phyloP scores from a whole-genome alignment of 2,113 vertebrate species.

The Archilochus colubris region DNA sequence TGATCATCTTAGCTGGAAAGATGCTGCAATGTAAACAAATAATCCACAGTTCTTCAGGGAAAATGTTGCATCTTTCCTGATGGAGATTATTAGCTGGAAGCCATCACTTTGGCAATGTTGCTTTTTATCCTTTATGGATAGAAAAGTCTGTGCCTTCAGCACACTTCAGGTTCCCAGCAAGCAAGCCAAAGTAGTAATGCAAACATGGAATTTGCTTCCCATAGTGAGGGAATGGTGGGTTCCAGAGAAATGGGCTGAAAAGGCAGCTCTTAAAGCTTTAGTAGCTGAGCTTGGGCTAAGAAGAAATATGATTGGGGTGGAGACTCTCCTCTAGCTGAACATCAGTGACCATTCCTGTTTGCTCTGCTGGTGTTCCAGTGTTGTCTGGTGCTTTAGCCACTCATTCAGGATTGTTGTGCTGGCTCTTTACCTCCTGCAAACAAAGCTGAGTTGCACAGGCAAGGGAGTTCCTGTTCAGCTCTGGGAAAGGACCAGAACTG shows the following conservation, averaged over 20 bases:
- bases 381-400: rapidly evolving
- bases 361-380: not conserved
- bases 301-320: not conserved
- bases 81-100: not conserved
- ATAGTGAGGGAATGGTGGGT: not conserved
- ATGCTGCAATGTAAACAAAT: not conserved
- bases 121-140: not conserved
- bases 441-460: not conserved
- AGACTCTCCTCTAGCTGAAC: not conserved
- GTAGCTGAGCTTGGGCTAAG: not conserved
- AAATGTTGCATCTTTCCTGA: not conserved
- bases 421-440: rapidly evolving
- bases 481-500: not conserved
- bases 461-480: not conserved
- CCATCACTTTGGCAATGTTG: not conserved
- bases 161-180: not conserved
- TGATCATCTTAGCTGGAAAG: not conserved
- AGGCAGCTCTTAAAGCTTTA: not conserved
- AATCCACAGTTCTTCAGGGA: not conserved
- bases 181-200: not conserved
- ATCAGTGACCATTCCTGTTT: not conserved
- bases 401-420: not conserved
- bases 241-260: not conserved
- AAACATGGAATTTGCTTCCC: not conserved
- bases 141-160: not conserved